These are phyloP conservation scores for Empis stercorea DNA, from an alignment of 2,888 invertebrate genomes.

Conservation along the genomic window DNA sequence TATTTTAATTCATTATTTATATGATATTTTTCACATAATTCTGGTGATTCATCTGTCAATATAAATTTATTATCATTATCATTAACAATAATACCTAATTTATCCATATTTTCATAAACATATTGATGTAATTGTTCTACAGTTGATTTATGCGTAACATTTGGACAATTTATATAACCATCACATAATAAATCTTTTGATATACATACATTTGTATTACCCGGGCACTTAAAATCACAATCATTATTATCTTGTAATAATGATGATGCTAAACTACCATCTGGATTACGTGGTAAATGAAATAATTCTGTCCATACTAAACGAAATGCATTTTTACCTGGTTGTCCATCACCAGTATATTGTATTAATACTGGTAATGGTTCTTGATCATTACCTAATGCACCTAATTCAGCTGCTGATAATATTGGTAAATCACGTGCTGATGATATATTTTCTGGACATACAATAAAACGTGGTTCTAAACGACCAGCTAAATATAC, in stretches of 20 bases:
- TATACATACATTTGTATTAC: slow-evolving; percentile 69
- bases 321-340: slow-evolving; percentile 73
- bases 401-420: slow-evolving; percentile 61
- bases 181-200: slow-evolving; percentile 75
- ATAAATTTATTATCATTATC: slow-evolving; percentile 39
- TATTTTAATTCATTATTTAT: slow-evolving; percentile 36
- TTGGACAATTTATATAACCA: slow-evolving; percentile 78
- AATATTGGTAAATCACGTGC: slow-evolving; percentile 68
- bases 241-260: slow-evolving; percentile 51
- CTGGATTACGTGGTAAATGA: slow-evolving; percentile 71
- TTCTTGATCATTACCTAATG: slow-evolving; percentile 44
- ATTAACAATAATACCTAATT: slow-evolving; percentile 43
- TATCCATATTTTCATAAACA: slow-evolving; percentile 46
- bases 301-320: slow-evolving; percentile 83
- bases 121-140: slow-evolving; percentile 41
- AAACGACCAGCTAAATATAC: slow-evolving; percentile 60
- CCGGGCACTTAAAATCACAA: slow-evolving; percentile 81
- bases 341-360: slow-evolving; percentile 62
- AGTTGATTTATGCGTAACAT: slow-evolving; percentile 41
- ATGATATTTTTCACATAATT: slow-evolving; percentile 46
- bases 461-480: slow-evolving; percentile 67
- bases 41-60: slow-evolving; percentile 63
- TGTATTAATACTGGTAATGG: slow-evolving; percentile 55
- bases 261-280: slow-evolving; percentile 67
- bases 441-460: slow-evolving; percentile 73